A percentile compares a stretch with the other conserved stretches of the same genome.
These are phyloP conservation scores for Nebria brevicollis DNA, from an alignment of 2,888 invertebrate species.

Conservation along the genomic window DNA sequence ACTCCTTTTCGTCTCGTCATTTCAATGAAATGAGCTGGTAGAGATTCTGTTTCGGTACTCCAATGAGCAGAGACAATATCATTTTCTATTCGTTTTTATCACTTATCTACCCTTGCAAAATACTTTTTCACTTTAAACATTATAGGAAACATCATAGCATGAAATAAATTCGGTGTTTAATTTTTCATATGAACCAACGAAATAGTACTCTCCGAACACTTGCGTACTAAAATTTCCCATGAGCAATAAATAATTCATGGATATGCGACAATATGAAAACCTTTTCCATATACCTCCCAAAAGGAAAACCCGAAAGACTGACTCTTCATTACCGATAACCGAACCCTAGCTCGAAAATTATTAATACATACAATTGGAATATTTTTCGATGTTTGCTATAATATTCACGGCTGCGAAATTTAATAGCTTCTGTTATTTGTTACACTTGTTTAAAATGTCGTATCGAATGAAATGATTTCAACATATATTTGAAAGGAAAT, in stretches of 20 bases:
- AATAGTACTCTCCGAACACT: neutral
- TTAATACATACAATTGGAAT: constrained; percentile 28
- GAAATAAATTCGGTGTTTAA: neutral
- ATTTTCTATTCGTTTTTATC: no score
- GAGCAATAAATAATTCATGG: constrained; percentile 37
- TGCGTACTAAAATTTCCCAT: constrained; percentile 38
- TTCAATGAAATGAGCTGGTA: no score
- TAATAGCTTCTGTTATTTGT: neutral
- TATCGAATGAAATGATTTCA: no score
- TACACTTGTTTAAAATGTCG: neutral
- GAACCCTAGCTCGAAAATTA: constrained; percentile 33
- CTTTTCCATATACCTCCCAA: constrained; percentile 26
- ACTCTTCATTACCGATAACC: constrained; percentile 35
- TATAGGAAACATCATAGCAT: neutral
- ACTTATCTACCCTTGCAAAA: neutral
- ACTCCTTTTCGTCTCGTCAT: no score
- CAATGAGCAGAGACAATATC: no score
- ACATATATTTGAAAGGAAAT: no score
- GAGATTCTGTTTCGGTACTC: no score
- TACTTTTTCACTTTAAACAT: neutral
- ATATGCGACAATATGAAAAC: constrained; percentile 26
- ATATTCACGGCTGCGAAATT: constrained; percentile 26
- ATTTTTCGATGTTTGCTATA: constrained; percentile 31
- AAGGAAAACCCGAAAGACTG: constrained; percentile 20
- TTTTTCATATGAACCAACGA: neutral